These are phyloP conservation scores for Cheilosia pagana DNA, from an alignment of 2,888 invertebrate genomes.

Conservation along the genomic window DNA sequence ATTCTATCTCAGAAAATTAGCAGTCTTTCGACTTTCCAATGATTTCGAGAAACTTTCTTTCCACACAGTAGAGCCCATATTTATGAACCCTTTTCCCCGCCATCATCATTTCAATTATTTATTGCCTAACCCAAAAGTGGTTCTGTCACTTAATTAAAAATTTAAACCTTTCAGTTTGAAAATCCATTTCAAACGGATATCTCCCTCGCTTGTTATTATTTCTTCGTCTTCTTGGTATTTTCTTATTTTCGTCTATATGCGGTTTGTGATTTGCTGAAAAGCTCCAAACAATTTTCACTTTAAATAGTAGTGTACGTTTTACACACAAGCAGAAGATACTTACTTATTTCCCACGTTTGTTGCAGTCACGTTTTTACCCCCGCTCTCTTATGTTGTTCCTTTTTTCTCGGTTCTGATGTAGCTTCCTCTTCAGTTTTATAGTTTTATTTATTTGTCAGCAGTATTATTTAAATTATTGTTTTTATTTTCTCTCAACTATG, in stretches of 20 bases:
- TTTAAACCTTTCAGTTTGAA: too few species aligned
- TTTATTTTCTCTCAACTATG: conserved; percentile 45
- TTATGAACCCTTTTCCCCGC: conserved; percentile 18
- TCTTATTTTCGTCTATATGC: neutral
- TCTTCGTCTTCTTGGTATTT: conserved; percentile 15
- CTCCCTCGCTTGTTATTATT: neutral
- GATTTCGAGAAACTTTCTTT: neutral
- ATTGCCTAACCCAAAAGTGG: conserved; percentile 4
- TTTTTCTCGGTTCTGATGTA: neutral
- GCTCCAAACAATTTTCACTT: conserved; percentile 63
- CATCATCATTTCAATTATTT: conserved; percentile 13
- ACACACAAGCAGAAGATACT: neutral
- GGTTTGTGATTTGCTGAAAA: conserved; percentile 56
- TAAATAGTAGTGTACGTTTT: conserved; percentile 6
- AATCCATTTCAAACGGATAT: too few species aligned
- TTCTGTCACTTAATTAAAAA: conserved; percentile 39
- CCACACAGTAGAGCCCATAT: neutral
- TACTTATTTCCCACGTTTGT: conserved; percentile 63
- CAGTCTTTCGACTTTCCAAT: conserved; percentile 15
- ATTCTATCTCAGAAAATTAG: neutral
- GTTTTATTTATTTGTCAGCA: conserved; percentile 9
- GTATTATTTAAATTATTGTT: conserved; percentile 54
- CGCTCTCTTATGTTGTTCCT: conserved; percentile 12
- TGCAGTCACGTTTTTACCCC: conserved; percentile 54
- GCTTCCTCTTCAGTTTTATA: conserved; percentile 15